Evolutionary conservation across 2,888 invertebrate genomes (phyloP).

Genomic region (Pollenia griseotomentosa): DNA sequence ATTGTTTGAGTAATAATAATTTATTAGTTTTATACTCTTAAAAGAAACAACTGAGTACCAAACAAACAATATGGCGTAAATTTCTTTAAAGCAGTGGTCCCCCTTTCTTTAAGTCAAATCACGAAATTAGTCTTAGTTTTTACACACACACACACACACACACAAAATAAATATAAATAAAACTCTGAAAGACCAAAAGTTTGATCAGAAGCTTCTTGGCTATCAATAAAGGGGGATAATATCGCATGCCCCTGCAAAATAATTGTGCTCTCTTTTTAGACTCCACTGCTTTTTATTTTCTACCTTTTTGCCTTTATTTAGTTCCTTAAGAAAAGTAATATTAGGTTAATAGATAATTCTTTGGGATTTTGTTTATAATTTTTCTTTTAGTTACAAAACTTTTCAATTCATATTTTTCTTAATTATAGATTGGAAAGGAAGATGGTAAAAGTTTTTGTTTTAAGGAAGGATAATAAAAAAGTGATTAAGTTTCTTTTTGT

Average conservation of each 20-base stretch:
- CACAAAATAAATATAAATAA: too few species aligned
- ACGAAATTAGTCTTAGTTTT: too few species aligned
- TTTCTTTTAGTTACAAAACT: conserved; percentile 23
- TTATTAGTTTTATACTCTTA: conserved; percentile 49
- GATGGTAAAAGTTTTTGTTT: conserved; percentile 32
- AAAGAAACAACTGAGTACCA: neutral
- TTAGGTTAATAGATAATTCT: conserved; percentile 25
- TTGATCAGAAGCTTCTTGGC: too few species aligned
- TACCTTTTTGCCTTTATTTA: neutral
- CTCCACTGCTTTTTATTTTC: neutral
- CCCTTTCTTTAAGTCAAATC: too few species aligned
- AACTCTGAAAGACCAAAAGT: too few species aligned
- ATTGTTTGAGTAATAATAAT: conserved; percentile 58
- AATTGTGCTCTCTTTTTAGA: too few species aligned
- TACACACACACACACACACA: too few species aligned
- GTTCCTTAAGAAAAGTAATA: neutral
- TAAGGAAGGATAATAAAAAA: neutral
- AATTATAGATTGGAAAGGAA: neutral
- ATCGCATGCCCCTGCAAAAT: too few species aligned
- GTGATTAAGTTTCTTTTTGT: conserved; percentile 28
- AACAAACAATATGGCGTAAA: neutral
- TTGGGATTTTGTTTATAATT: neutral
- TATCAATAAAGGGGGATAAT: too few species aligned
- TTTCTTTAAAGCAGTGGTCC: neutral
- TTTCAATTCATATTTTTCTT: conserved; percentile 24